A percentile compares a stretch with the other conserved stretches of the same genome.
phyloP scores from a whole-genome alignment of 2,113 vertebrate species.

The Pedetes capensis region DNA sequence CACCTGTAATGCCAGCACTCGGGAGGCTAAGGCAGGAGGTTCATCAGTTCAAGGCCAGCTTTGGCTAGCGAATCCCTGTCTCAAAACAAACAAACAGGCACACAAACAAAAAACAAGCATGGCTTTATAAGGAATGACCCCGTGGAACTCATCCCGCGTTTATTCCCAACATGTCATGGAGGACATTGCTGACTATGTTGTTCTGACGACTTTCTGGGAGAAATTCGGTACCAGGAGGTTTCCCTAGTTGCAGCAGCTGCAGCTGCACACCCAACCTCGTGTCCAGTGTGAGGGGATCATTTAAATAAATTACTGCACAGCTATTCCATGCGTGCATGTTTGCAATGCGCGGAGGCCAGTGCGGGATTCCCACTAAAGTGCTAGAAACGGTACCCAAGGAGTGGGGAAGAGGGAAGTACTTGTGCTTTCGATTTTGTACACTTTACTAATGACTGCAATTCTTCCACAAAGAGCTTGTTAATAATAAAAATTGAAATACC shows the following conservation, averaged over 20 bases:
- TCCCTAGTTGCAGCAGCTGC: not conserved
- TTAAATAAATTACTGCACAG: not conserved
- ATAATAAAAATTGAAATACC: not conserved
- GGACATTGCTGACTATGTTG: not conserved
- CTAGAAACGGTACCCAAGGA: not conserved
- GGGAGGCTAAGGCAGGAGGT: too few relatives aligned
- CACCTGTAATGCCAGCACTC: too few relatives aligned
- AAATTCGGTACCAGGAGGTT: not conserved
- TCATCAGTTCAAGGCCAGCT: too few relatives aligned
- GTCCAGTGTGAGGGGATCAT: not conserved
- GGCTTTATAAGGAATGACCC: not conserved
- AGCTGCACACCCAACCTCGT: not conserved
- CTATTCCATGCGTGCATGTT: fast-evolving
- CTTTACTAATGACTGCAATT: not conserved
- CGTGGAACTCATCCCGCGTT: too few relatives aligned
- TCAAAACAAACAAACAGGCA: too few relatives aligned
- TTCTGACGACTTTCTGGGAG: not conserved
- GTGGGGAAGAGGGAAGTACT: not conserved
- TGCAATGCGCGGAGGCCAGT: fast-evolving
- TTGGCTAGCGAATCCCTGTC: too few relatives aligned
- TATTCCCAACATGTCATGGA: not conserved
- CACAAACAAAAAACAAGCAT: not conserved
- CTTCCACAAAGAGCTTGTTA: not conserved
- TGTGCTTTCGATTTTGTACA: not conserved
- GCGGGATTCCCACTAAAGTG: not conserved